Conservation (phyloP, 2,113 vertebrate genomes). For the Psilopsiagon aurifrons region DNA sequence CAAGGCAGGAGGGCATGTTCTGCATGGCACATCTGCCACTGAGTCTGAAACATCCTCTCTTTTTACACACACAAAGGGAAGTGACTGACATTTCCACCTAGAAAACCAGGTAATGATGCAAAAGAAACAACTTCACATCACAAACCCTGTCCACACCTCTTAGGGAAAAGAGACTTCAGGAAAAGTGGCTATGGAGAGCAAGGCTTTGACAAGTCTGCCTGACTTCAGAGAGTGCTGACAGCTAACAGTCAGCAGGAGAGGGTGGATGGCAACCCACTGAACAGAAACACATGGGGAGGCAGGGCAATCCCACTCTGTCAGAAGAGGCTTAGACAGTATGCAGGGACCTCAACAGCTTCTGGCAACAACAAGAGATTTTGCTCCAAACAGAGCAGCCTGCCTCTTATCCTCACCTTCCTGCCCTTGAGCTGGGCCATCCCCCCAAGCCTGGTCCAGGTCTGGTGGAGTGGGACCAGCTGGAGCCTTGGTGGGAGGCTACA, state of each 20-base stretch:
- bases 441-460: not conserved
- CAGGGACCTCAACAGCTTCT: not conserved
- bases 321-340: not conserved
- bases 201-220: not conserved
- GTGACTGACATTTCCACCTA: not conserved
- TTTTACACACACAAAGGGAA: not conserved
- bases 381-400: not conserved
- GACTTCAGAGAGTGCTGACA: not conserved
- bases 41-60: not conserved
- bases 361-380: not conserved
- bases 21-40: accelerated
- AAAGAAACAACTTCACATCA: not conserved
- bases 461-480: not conserved
- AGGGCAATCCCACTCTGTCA: accelerated
- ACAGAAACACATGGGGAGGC: accelerated
- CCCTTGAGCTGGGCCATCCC: not conserved
- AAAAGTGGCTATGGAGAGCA: not conserved
- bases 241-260: not conserved
- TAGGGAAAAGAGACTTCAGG: not conserved
- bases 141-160: not conserved
- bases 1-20: not conserved
- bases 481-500: not conserved
- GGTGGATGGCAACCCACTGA: accelerated
- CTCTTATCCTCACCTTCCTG: not conserved
- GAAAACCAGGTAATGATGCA: not conserved